Conservation (phyloP, 2,797 vertebrate genomes). For the Pteronotus mesoamericanus region DNA sequence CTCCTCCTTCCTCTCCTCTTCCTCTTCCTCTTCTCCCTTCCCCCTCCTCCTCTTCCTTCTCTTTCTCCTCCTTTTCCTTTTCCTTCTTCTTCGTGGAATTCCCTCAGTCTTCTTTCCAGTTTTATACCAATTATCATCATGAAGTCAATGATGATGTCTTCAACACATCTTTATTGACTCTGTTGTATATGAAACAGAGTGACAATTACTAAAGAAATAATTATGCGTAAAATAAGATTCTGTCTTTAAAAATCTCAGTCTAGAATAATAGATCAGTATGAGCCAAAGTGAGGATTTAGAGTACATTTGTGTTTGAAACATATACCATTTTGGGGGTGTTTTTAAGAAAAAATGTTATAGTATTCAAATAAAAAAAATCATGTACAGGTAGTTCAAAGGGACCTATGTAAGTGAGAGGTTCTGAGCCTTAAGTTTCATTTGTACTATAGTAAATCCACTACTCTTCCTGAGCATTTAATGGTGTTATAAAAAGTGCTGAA, state of each 20-base stretch:
- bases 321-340: not conserved
- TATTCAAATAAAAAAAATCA: not conserved
- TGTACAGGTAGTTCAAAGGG: fast-evolving
- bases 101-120: not conserved
- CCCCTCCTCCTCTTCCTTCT: too few species aligned
- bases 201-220: not conserved
- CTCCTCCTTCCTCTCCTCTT: too few species aligned
- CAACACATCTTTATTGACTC: not conserved
- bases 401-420: fast-evolving
- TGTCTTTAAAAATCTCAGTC: not conserved
- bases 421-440: not conserved
- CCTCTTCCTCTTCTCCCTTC: too few species aligned
- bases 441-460: not conserved
- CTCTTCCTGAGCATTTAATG: not conserved
- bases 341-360: not conserved
- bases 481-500: not conserved
- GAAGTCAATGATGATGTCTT: not conserved
- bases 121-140: not conserved
- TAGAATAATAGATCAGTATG: not conserved
- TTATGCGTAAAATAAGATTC: not conserved
- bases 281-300: not conserved
- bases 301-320: not conserved
- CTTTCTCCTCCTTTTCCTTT: too few species aligned
- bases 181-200: not conserved
- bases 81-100: not conserved